Percentiles rank a stretch among this genome's conserved stretches.
Conservation (phyloP, 2,888 invertebrate species). For the Callosobruchus maculatus region DNA sequence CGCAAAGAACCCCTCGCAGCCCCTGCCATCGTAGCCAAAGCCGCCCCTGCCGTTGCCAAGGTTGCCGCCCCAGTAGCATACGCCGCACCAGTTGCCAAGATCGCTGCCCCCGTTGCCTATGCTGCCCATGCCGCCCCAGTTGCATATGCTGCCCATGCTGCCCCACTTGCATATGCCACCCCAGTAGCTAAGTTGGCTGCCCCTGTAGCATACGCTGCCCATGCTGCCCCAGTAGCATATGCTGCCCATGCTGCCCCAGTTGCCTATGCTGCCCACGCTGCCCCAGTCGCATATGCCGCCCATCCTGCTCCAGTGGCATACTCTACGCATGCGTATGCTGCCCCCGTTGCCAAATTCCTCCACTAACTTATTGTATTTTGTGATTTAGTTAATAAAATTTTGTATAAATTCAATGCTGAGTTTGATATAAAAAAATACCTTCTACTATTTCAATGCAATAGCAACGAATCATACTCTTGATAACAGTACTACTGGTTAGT, state of each 20-base stretch:
- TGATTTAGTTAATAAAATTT: too few relatives aligned
- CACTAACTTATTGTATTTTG: too few relatives aligned
- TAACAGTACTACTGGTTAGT: too few relatives aligned
- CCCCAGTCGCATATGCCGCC: slow-evolving; percentile 21
- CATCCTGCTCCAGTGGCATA: not conserved
- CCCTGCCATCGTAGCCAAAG: slow-evolving; percentile 28
- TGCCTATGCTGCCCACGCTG: slow-evolving; percentile 26
- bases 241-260: slow-evolving; percentile 30
- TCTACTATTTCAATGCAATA: too few relatives aligned
- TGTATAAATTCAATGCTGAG: too few relatives aligned
- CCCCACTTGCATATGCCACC: not conserved
- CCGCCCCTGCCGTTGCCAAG: slow-evolving; percentile 18
- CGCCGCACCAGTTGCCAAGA: not conserved
- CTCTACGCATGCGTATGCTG: not conserved
- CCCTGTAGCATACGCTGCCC: not conserved
- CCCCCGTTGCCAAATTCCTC: too few relatives aligned
- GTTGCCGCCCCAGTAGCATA: not conserved
- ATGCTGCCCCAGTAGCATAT: too few relatives aligned
- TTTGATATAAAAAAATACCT: too few relatives aligned
- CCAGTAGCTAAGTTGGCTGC: too few relatives aligned
- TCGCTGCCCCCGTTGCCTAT: too few relatives aligned
- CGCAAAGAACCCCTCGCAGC: slow-evolving; percentile 44
- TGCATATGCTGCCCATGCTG: slow-evolving; percentile 4
- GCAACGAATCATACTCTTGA: too few relatives aligned
- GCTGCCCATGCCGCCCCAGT: slow-evolving; percentile 30